Evolutionary conservation across 2,797 vertebrate genomes (phyloP), one percentile per base, ranked within the genome.

Genomic region (Moxostoma hubbsi): DNA sequence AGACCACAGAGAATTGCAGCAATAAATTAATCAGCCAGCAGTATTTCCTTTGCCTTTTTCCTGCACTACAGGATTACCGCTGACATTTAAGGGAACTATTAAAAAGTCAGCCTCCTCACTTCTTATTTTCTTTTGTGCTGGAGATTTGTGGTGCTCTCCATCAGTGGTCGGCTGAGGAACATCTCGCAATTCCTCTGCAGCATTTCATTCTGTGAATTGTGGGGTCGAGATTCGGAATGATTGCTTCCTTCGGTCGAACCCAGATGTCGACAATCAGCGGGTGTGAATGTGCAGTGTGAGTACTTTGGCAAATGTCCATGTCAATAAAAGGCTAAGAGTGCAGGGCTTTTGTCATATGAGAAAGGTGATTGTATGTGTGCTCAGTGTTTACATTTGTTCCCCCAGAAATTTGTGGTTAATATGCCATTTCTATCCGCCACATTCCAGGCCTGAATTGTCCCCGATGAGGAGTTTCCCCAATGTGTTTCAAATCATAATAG

Each of bases 201-300:
- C 54, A 24, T 57, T 71, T 61, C 58, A 16, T 73, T 59, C 16
- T 5, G 16, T 82, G 82, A 85, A 85, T 84, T 85, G 84, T 80
- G 73, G 67, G 67, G 61, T 67, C 71, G 18, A 80, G 84, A 69
- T 57, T 70, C 59, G 63, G 75, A 86, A 80, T 73, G 77, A 89
- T 82, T 81, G 81, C 84, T 82, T 86, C 83, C 82, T 61, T 69
- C 61, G 45, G 53, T 75, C 79, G 24, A 69, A 68, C 70, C 73
- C 83, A 77, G 70, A 81, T 82, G 84, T 75, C 78, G 85, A 85
- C 86, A 86, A 83, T 88, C 85, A 82, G 70, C 2, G 3, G 47
- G 57, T 18, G 69, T 80, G 75, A 83, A 75, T 65, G 71, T 71
- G 18, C 70, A 77, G 75, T 2, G 46, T 9, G 61, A 82, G 75